Evolutionary conservation across 2,888 invertebrate genomes (phyloP), one percentile per base, ranked within the genome.

Genomic region (Acrocyrtus sp.): DNA sequence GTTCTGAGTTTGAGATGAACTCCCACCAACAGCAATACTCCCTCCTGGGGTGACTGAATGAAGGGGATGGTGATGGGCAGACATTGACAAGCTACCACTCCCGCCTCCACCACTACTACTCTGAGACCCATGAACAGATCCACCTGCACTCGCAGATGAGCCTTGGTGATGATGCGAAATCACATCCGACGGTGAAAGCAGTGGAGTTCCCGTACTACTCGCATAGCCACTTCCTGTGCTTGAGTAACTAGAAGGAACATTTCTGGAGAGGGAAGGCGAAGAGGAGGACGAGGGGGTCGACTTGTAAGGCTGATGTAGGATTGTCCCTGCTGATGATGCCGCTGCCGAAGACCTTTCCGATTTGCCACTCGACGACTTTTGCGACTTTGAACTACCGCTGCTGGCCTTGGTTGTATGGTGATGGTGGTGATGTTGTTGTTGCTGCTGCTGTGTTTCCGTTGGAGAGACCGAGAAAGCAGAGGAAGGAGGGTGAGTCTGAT

Each of bases 291-390:
- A 50, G 10, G 72, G 34, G 6, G 74, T 65, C 17, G 78, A 72
- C 68, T 81, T 81, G 76, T 81, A 81, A 62, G 81, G 81, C 74
- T 81, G 79, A 56, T 81, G 81, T 24, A 78, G 77, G 56, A 79
- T 77, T 56, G 72, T 61, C 60, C 72, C 70, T 24, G 70, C 61
- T 19, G 69, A 51, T 15, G 24, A 24, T 65, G 51, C 57, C 56
- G 43, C 61, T 47, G 19, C 29, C 51, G 12, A 19, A 50, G 51
- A 57, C 63, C 8, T 63, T 60, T 15, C 63, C 63, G 29, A 63
- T 60, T 60, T 68, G 60, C 19, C 60, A 68, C 68, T 68, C 50
- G 19, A 39, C 53, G 3, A 47, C 22, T 15, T 68, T 69, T 26
- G 58, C 39, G n/a, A 53, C 48, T 19, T 48, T 27, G 54, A 50